phyloP scores from a whole-genome alignment of 2,113 vertebrate genomes.

The Eubucco bourcierii region DNA sequence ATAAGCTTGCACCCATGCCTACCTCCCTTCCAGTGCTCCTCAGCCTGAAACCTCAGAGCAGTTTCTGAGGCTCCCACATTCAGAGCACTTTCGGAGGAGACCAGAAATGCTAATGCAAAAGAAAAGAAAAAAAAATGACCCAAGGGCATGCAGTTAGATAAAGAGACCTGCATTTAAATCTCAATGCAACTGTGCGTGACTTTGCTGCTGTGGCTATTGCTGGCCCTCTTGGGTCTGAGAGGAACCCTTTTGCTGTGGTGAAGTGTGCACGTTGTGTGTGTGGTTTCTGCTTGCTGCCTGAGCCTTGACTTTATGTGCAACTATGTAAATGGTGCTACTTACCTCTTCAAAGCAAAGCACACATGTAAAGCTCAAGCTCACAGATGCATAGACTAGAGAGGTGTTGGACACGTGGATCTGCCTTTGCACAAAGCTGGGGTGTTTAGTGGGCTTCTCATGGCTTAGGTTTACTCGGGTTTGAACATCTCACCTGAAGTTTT shows the following conservation, averaged over 20 bases:
- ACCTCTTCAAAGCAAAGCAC: not conserved
- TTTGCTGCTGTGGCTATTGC: not conserved
- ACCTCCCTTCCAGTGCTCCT: not conserved
- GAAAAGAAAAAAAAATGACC: not conserved
- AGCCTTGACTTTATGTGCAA: not conserved
- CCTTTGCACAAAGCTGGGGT: not conserved
- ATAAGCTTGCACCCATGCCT: rapidly evolving
- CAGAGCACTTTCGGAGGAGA: not conserved
- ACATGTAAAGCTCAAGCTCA: not conserved
- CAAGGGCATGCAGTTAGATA: not conserved
- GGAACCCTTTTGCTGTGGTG: not conserved
- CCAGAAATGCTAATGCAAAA: not conserved
- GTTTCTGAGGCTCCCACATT: rapidly evolving
- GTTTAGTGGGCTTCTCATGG: not conserved
- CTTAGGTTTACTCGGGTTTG: not conserved
- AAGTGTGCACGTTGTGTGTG: rapidly evolving
- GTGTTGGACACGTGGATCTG: not conserved
- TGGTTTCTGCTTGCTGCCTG: not conserved
- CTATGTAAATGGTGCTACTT: not conserved
- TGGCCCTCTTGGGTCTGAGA: not conserved
- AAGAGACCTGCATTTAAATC: not conserved
- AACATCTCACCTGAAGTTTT: not conserved
- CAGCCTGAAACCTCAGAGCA: not conserved
- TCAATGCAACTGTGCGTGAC: rapidly evolving
- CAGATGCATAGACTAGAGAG: not conserved